These are phyloP conservation scores for Clistopyga incitator DNA, from an alignment of 2,888 invertebrate genomes.

Conservation along the genomic window DNA sequence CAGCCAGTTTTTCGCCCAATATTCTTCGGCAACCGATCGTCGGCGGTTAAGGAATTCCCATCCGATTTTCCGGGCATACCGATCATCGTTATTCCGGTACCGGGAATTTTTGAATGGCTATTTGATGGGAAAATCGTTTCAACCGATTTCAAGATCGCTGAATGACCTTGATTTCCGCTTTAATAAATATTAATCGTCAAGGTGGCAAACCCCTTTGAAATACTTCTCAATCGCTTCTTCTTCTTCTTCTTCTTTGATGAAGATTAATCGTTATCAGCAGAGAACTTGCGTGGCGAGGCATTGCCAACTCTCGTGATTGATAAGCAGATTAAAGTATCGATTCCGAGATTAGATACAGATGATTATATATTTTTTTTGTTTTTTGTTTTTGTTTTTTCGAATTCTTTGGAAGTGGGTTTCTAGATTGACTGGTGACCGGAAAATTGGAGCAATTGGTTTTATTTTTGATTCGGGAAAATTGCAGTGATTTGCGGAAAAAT, in stretches of 20 bases:
- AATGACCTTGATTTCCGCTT: not conserved
- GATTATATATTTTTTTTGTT: not conserved
- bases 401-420: not conserved
- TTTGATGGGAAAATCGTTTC: not conserved
- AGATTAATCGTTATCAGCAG: not conserved
- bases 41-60: not conserved
- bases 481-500: not conserved
- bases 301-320: not conserved
- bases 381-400: not conserved
- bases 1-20: not conserved
- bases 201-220: not conserved
- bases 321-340: slow-evolving; percentile 1
- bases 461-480: not conserved
- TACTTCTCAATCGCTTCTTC: not conserved
- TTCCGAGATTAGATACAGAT: not conserved
- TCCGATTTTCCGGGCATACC: not conserved
- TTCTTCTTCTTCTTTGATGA: not conserved
- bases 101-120: not conserved
- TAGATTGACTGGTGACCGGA: no score
- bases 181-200: not conserved
- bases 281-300: not conserved
- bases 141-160: not conserved
- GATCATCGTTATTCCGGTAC: no score
- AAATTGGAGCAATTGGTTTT: not conserved
- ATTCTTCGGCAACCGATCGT: not conserved